phyloP scores from a whole-genome alignment of 2,888 invertebrate species.

The Aradus depressus region DNA sequence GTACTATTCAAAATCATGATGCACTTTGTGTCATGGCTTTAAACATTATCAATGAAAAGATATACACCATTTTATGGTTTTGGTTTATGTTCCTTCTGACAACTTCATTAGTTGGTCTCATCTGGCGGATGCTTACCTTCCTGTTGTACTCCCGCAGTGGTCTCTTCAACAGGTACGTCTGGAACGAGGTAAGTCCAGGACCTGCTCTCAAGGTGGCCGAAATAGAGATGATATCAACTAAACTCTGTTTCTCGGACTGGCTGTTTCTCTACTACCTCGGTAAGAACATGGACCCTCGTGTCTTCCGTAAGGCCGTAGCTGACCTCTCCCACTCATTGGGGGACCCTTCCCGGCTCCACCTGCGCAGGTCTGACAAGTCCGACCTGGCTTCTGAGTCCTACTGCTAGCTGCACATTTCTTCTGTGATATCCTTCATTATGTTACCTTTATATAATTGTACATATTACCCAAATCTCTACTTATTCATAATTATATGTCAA shows the following conservation, averaged over 20 bases:
- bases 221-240: slow-evolving; percentile 62
- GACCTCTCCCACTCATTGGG: slow-evolving; percentile 5
- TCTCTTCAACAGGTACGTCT: slow-evolving; percentile 50
- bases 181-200: slow-evolving; percentile 67
- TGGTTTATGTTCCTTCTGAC: slow-evolving; percentile 61
- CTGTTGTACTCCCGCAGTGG: slow-evolving; percentile 44
- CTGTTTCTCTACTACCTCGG: slow-evolving; percentile 83
- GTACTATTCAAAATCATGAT: slow-evolving; percentile 73
- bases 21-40: slow-evolving; percentile 83
- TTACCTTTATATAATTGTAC: too few relatives aligned
- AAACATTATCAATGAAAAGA: slow-evolving; percentile 86
- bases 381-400: slow-evolving; percentile 6
- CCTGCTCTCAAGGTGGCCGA: slow-evolving; percentile 62
- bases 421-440: too few relatives aligned
- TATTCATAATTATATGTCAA: too few relatives aligned
- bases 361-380: slow-evolving; percentile 9
- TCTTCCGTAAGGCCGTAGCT: slow-evolving; percentile 20
- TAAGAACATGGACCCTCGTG: slow-evolving; percentile 55
- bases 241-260: slow-evolving; percentile 84
- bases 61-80: slow-evolving; percentile 77
- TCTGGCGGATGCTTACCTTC: slow-evolving; percentile 66
- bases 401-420: slow-evolving; percentile 1
- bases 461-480: too few relatives aligned
- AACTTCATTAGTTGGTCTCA: slow-evolving; percentile 61
- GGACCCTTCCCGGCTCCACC: neutral